Evolutionary conservation across 1,140 invertebrate species (phyloP).

Genomic region (Drosophila aff.): DNA sequence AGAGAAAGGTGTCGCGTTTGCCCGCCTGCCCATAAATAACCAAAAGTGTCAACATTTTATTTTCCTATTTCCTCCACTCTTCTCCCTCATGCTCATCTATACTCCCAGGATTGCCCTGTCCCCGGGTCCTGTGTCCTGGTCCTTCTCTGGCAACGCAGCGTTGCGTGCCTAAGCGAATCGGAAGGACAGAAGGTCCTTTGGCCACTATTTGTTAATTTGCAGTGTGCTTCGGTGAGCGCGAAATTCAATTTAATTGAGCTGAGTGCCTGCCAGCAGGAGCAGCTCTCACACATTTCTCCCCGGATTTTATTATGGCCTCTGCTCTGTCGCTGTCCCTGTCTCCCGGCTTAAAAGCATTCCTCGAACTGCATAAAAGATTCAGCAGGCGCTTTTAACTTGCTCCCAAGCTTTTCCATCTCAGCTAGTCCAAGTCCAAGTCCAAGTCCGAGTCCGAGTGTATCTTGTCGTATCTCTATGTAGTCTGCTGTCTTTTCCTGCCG

Average conservation of each 20-base stretch:
- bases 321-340: slow-evolving; percentile 1
- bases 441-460: slow-evolving; percentile 10
- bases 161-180: slow-evolving; percentile 81
- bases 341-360: slow-evolving; percentile 77
- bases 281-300: slow-evolving; percentile 78
- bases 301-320: slow-evolving; percentile 78
- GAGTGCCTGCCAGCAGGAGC: slow-evolving; percentile 61
- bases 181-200: slow-evolving; percentile 64
- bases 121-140: neutral
- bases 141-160: slow-evolving; percentile 53
- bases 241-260: slow-evolving; percentile 84
- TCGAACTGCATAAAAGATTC: slow-evolving; percentile 79
- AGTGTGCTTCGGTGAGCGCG: slow-evolving; percentile 82
- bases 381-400: slow-evolving; percentile 81
- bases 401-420: slow-evolving; percentile 55
- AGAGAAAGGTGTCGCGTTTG: slow-evolving; percentile 60
- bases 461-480: slow-evolving; percentile 28
- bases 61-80: slow-evolving; percentile 75
- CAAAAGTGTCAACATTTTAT: slow-evolving; percentile 84
- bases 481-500: slow-evolving; percentile 43
- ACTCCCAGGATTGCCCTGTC: slow-evolving; percentile 12
- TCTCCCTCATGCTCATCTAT: neutral
- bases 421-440: neutral
- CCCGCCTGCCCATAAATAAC: slow-evolving; percentile 79
- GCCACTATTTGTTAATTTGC: slow-evolving; percentile 78